Evolutionary conservation across 2,888 invertebrate species (phyloP).

Genomic region (Stenodera caucasica): DNA sequence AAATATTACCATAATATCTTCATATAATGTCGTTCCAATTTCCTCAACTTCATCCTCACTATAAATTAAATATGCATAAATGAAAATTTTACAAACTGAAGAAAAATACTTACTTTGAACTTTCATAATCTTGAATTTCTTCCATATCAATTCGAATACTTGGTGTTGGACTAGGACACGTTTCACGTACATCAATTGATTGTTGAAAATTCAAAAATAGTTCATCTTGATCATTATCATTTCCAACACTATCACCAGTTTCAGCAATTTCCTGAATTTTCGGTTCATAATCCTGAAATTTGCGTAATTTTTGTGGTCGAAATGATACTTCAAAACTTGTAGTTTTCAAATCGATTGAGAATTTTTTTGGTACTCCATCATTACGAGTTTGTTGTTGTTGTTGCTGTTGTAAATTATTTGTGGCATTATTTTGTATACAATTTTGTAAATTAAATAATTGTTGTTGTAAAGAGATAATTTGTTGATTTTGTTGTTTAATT

Average conservation of each 20-base stretch:
- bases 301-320: slow-evolving; percentile 31
- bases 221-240: slow-evolving; percentile 8
- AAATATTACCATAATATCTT: slow-evolving; percentile 66
- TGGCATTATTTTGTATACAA: slow-evolving; percentile 15
- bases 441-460: slow-evolving; percentile 51
- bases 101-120: slow-evolving; percentile 21
- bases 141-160: slow-evolving; percentile 59
- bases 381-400: too few relatives aligned
- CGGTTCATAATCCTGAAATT: slow-evolving; percentile 34
- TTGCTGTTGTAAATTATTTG: slow-evolving; percentile 1
- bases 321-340: slow-evolving; percentile 69
- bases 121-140: slow-evolving; percentile 51
- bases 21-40: slow-evolving; percentile 72
- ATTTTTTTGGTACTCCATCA: slow-evolving; percentile 58
- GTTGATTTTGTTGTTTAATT: slow-evolving; percentile 69
- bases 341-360: slow-evolving; percentile 69
- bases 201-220: slow-evolving; percentile 34
- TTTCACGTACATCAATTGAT: slow-evolving; percentile 46
- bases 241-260: slow-evolving; percentile 14
- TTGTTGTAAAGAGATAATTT: slow-evolving; percentile 64
- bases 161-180: slow-evolving; percentile 56
- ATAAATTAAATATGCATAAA: slow-evolving; percentile 44
- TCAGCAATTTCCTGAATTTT: slow-evolving; percentile 49
- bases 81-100: slow-evolving; percentile 18
- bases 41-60: slow-evolving; percentile 61